These are phyloP conservation scores for Arrhamphus sclerolepis DNA, from an alignment of 2,797 vertebrate genomes.

Conservation along the genomic window DNA sequence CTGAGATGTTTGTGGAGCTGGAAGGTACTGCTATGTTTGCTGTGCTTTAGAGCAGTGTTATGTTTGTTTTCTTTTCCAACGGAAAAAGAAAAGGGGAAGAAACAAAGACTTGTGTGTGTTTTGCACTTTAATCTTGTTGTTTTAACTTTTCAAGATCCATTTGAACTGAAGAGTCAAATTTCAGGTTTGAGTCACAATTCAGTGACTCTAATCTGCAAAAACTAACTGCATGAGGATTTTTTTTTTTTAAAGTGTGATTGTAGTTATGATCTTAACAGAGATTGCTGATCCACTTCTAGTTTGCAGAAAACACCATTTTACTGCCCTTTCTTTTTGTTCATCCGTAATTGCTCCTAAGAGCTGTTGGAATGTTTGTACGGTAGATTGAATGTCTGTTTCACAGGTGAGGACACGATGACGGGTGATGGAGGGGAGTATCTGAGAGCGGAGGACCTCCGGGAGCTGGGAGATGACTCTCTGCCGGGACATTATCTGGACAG, in stretches of 20 bases:
- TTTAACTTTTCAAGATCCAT: no score
- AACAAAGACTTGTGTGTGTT: neutral
- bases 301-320: conserved; percentile 7
- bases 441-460: conserved; percentile 92
- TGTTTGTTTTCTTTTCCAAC: no score
- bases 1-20: conserved; percentile 82
- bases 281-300: neutral
- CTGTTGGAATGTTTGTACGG: neutral
- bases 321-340: neutral
- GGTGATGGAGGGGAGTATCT: conserved; percentile 97
- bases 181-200: neutral
- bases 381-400: neutral
- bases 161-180: neutral
- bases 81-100: no score
- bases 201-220: neutral
- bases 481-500: conserved; percentile 94
- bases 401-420: conserved; percentile 97
- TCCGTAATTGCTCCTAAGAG: no score
- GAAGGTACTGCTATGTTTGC: conserved; percentile 75
- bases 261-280: neutral
- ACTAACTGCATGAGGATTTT: conserved; percentile 27
- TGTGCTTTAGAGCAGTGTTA: conserved; percentile 27
- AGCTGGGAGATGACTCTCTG: conserved; percentile 95
- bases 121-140: neutral
- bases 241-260: neutral